These are phyloP conservation scores for Phalacrocorax brasilianus DNA, from an alignment of 2,113 vertebrate species.

Conservation along the genomic window DNA sequence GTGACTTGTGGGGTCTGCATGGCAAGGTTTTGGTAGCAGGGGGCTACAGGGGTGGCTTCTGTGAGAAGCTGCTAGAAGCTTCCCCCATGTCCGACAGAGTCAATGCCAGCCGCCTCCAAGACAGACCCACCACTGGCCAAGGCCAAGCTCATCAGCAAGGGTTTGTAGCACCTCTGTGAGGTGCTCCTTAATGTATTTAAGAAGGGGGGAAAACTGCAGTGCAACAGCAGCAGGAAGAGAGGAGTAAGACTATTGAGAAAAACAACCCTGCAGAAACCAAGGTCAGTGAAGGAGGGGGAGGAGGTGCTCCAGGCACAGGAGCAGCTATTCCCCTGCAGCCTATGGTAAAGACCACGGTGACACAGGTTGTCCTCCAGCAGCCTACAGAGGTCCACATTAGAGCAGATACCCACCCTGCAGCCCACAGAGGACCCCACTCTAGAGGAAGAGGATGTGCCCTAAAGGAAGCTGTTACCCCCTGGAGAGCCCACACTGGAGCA, in stretches of 20 bases:
- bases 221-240: not conserved
- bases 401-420: not conserved
- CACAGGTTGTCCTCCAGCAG: not conserved
- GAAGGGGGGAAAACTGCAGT: not conserved
- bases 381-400: not conserved
- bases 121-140: not conserved
- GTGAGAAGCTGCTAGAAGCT: not conserved
- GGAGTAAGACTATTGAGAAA: not conserved
- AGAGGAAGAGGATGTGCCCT: not conserved
- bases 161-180: not conserved
- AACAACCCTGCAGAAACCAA: not conserved
- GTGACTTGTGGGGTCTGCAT: not conserved
- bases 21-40: not conserved
- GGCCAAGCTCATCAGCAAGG: rapidly evolving
- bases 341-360: not conserved
- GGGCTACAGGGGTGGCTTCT: too few relatives aligned
- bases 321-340: not conserved
- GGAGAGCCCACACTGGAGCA: not conserved
- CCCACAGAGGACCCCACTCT: not conserved
- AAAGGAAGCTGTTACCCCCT: not conserved
- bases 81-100: rapidly evolving
- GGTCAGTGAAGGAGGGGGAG: not conserved
- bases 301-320: not conserved
- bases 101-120: rapidly evolving
- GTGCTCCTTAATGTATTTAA: not conserved